These are phyloP conservation scores for Eurois occulta DNA, from an alignment of 2,888 invertebrate species.

Conservation along the genomic window DNA sequence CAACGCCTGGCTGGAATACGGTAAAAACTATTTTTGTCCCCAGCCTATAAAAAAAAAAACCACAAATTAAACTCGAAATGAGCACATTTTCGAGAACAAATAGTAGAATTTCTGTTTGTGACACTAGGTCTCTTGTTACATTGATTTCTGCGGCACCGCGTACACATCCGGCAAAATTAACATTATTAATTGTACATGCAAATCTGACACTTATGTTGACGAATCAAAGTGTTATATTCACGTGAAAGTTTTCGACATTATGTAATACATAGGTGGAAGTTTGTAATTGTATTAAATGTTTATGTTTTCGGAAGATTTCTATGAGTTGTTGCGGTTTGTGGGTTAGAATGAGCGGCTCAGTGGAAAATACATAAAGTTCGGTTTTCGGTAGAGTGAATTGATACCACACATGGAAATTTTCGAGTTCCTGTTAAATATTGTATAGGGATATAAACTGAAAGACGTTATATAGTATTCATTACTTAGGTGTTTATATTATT, in stretches of 20 bases:
- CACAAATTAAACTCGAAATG: slow-evolving; percentile 24
- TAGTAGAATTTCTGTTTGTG: slow-evolving; percentile 63
- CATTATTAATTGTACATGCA: slow-evolving; percentile 64
- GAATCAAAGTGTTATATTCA: slow-evolving; percentile 25
- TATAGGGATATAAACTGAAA: background rate
- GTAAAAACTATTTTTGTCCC: background rate
- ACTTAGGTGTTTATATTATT: background rate
- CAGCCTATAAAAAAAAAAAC: background rate
- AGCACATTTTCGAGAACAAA: slow-evolving; percentile 33
- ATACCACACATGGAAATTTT: slow-evolving; percentile 7
- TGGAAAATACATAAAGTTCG: slow-evolving; percentile 25
- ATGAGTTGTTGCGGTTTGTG: slow-evolving; percentile 38
- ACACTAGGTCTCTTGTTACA: slow-evolving; percentile 70
- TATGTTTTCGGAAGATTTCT: slow-evolving; percentile 43
- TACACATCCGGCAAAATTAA: slow-evolving; percentile 65
- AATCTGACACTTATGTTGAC: slow-evolving; percentile 44
- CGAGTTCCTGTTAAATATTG: slow-evolving; percentile 7
- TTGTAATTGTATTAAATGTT: slow-evolving; percentile 52
- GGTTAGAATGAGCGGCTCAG: slow-evolving; percentile 31
- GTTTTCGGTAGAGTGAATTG: slow-evolving; percentile 26
- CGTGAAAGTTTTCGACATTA: slow-evolving; percentile 25
- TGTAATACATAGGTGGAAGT: slow-evolving; percentile 27
- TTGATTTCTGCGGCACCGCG: slow-evolving; percentile 66
- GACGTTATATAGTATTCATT: background rate
- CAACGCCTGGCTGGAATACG: background rate